These are phyloP conservation scores for Neosilurus mollespiculum DNA, from an alignment of 2,797 vertebrate species.

Conservation along the genomic window DNA sequence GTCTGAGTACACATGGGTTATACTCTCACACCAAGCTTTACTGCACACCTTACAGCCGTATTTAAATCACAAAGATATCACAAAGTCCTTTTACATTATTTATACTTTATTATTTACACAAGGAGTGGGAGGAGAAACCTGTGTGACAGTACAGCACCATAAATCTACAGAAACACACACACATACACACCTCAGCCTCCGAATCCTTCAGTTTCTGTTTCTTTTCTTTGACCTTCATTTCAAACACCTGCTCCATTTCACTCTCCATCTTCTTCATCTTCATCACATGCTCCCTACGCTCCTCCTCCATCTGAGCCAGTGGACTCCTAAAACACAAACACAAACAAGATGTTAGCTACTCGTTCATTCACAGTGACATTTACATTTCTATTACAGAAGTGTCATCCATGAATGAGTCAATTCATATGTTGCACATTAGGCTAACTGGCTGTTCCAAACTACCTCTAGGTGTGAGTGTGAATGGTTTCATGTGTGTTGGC, in stretches of 20 bases:
- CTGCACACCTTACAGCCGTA: neutral
- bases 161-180: conserved; percentile 46
- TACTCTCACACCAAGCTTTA: neutral
- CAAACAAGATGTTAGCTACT: neutral
- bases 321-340: conserved; percentile 69
- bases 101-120: conserved; percentile 4
- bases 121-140: neutral
- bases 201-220: conserved; percentile 82
- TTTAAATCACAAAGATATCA: neutral
- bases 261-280: conserved; percentile 84
- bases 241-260: conserved; percentile 81
- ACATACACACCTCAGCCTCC: conserved; percentile 72
- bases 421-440: neutral
- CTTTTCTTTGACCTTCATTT: conserved; percentile 83
- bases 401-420: neutral
- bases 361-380: neutral
- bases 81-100: conserved; percentile 3
- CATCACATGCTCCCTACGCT: conserved; percentile 76
- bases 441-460: too few species aligned
- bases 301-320: conserved; percentile 80
- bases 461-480: too few species aligned
- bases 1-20: neutral
- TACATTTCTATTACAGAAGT: neutral
- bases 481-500: too few species aligned
- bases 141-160: neutral